phyloP scores from a whole-genome alignment of 2,113 vertebrate genomes.

The Peromyscus leucopus region DNA sequence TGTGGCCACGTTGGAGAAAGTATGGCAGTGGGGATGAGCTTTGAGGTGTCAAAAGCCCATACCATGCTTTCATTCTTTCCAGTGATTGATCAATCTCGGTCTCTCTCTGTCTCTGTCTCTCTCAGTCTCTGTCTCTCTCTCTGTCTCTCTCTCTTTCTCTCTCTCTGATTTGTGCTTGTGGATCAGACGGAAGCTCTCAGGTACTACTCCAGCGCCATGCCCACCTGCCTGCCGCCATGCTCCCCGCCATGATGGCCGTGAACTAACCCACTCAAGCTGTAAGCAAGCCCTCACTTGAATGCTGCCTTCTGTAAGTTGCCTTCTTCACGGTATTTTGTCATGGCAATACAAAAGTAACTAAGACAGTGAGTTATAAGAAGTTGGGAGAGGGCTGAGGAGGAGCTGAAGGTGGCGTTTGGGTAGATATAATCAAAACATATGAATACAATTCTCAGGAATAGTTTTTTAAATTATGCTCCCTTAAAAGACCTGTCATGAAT shows the following conservation, averaged over 20 bases:
- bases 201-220: neutral
- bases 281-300: neutral
- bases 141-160: neutral
- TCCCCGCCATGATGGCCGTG: neutral
- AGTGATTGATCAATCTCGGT: neutral
- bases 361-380: neutral
- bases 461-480: neutral
- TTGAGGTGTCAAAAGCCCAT: neutral
- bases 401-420: neutral
- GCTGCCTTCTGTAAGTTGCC: too few relatives aligned
- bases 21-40: neutral
- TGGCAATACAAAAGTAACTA: neutral
- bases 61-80: neutral
- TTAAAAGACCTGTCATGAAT: neutral
- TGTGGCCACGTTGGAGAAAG: neutral
- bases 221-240: neutral
- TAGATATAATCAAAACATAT: neutral
- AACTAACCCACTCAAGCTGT: neutral
- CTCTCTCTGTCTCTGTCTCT: neutral
- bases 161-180: neutral
- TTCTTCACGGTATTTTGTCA: neutral
- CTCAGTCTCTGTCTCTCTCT: neutral
- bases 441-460: neutral
- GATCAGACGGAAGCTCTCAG: neutral
- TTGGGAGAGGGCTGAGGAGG: neutral